A percentile compares a stretch with the other conserved stretches of the same genome.
phyloP scores from a whole-genome alignment of 1,140 invertebrate species.

The Steinernema khuongi region DNA sequence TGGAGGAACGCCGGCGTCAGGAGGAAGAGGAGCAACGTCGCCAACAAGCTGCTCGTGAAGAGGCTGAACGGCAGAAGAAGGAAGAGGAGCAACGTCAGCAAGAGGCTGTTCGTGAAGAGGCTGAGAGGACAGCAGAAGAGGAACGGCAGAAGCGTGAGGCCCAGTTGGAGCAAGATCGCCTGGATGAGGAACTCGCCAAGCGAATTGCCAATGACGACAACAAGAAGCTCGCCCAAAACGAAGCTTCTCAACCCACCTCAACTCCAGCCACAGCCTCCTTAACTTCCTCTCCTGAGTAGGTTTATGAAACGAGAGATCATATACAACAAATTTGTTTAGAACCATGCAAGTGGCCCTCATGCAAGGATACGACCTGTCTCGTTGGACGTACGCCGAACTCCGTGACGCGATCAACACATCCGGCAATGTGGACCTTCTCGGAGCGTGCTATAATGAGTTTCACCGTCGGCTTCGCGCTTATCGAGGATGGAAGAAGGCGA shows the following conservation, averaged over 20 bases:
- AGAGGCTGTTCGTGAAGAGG: slow-evolving; percentile 63
- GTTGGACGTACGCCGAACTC: slow-evolving; percentile 95
- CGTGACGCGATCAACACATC: slow-evolving; percentile 66
- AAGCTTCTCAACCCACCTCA: slow-evolving; percentile 28
- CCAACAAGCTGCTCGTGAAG: slow-evolving; percentile 67
- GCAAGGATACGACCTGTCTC: slow-evolving; percentile 85
- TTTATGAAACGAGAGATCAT: slow-evolving; percentile 65
- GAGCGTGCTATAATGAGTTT: slow-evolving; percentile 91
- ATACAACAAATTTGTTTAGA: too few relatives aligned
- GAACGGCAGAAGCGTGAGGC: neutral
- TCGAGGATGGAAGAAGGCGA: slow-evolving; percentile 89
- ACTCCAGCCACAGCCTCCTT: slow-evolving; percentile 46
- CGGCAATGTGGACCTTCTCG: slow-evolving; percentile 64
- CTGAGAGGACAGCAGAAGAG: slow-evolving; percentile 1
- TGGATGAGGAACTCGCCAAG: slow-evolving; percentile 85
- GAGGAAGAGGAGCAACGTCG: slow-evolving; percentile 65
- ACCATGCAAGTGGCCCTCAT: too few relatives aligned
- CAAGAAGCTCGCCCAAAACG: neutral
- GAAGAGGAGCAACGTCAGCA: slow-evolving; percentile 81
- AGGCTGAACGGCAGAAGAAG: slow-evolving; percentile 65
- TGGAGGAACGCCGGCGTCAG: slow-evolving; percentile 63
- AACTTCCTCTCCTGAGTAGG: slow-evolving; percentile 68
- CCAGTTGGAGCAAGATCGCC: slow-evolving; percentile 74
- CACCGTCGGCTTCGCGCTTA: slow-evolving; percentile 93
- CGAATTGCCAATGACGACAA: slow-evolving; percentile 67